Evolutionary conservation across 2,797 vertebrate species (phyloP).

Genomic region (Acomys russatus): DNA sequence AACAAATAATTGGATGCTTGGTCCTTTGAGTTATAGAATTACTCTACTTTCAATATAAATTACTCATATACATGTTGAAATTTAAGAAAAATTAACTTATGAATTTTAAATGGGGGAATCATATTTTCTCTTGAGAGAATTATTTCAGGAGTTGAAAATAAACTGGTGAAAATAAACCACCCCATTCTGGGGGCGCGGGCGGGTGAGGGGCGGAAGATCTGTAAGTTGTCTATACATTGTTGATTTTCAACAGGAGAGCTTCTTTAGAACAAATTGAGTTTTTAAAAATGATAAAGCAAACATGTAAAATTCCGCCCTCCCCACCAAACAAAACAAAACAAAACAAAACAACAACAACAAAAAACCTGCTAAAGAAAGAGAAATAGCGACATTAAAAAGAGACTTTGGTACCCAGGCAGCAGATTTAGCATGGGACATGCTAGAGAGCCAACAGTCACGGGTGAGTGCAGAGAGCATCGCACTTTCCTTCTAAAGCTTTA

Average conservation of each 20-base stretch:
- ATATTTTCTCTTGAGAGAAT: slow-evolving; percentile 5
- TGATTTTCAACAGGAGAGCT: slow-evolving; percentile 24
- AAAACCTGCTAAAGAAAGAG: neutral
- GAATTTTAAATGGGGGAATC: slow-evolving; percentile 11
- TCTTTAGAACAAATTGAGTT: slow-evolving; percentile 31
- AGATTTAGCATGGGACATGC: neutral
- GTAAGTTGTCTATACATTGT: neutral
- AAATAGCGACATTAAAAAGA: neutral
- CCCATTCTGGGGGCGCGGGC: neutral
- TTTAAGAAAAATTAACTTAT: neutral
- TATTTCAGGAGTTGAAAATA: slow-evolving; percentile 5
- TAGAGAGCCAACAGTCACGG: neutral
- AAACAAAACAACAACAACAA: too few species aligned
- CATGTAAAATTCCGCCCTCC: neutral
- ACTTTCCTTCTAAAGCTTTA: neutral
- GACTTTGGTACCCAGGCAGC: neutral
- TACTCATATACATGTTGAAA: neutral
- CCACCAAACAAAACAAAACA: too few species aligned
- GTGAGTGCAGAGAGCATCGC: neutral
- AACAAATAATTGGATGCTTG: neutral
- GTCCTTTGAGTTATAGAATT: neutral
- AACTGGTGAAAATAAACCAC: neutral
- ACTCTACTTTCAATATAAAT: neutral
- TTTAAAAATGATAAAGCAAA: neutral
- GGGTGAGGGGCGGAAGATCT: neutral